Base-by-base conservation (phyloP, 2,888 invertebrate genomes). In the Troides oblongomaculatus region DNA sequence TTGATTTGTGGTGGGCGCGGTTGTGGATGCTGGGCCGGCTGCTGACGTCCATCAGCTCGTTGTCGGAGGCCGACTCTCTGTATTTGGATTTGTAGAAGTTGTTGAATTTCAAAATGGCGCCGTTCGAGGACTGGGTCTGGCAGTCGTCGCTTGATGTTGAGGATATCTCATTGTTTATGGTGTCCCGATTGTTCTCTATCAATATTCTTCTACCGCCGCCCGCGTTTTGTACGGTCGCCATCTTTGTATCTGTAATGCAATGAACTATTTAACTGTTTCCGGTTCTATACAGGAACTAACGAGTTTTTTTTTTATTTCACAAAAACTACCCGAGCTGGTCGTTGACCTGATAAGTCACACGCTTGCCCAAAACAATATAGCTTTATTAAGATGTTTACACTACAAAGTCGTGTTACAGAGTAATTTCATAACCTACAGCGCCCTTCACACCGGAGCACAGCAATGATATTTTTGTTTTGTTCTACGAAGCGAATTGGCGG, bases 71-170 rank as follows among this genome's bases (percentile, higher is more conserved):
- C 0, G 82, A 77, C 1, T 89, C 87, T 2, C 73, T 77, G 14
- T 87, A 87, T 0, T 84, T 76, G 0, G 82, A 77, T 65, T 86
- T 87, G 72, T 88, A 88, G 62, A 83, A 79, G 64, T 84, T 86
- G 10, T 84, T 87, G 69, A 81, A 82, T 23, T 84, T 81, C 3
- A 77, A 65, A 4, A 81, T 71, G 23, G 81, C 58, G 56, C 79
- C 30, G 1, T 21, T 21, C 5, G 60, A 21, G 17, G 53, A 25
- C 14, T 43, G 67, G 6, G 70, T 63, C 4, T 72, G 72, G 53
- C 74, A 75, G 14, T 90, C 87, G 4, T 89, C 87, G 30, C 87
- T 89, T 0, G 91, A 90, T 0, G 89, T 87, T 0, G 90, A 89
- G 0, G 89, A 88, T 0, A 89, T 76, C 46, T 90, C 89, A 18